These are phyloP conservation scores for Andrena flavipes DNA, from an alignment of 2,888 invertebrate species.

Conservation along the genomic window DNA sequence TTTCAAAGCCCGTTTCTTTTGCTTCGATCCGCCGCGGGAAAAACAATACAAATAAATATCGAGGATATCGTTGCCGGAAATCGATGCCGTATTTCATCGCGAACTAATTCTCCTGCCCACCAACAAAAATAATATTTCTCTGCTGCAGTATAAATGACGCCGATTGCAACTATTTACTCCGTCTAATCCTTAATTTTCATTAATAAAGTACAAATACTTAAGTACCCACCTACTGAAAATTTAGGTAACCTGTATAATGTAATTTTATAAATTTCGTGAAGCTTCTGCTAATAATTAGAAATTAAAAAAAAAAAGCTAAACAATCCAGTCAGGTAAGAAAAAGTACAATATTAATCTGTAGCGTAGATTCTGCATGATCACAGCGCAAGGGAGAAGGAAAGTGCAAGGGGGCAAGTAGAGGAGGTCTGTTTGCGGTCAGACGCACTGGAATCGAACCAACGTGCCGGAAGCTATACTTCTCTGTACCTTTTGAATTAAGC, in stretches of 20 bases:
- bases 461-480: too few relatives aligned
- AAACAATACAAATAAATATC: conserved; percentile 54
- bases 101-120: conserved; percentile 37
- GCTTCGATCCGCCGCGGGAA: not conserved
- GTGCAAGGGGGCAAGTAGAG: not conserved
- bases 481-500: too few relatives aligned
- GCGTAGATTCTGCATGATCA: not conserved
- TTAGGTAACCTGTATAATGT: too few relatives aligned
- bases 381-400: not conserved
- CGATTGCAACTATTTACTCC: conserved; percentile 19
- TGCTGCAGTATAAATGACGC: conserved; percentile 12
- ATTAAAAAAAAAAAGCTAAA: too few relatives aligned
- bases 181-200: not conserved
- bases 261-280: too few relatives aligned
- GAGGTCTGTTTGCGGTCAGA: not conserved
- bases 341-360: too few relatives aligned
- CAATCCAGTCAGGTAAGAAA: too few relatives aligned
- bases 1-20: conserved; percentile 43
- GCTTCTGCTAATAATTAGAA: too few relatives aligned
- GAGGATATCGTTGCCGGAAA: conserved; percentile 30
- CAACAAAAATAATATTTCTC: conserved; percentile 13
- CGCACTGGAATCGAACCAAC: not conserved
- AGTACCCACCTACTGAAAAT: too few relatives aligned
- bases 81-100: conserved; percentile 35
- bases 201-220: too few relatives aligned